A percentile compares a stretch with the other conserved stretches of the same genome.
These are phyloP conservation scores for Muscicapa striata DNA, from an alignment of 2,797 vertebrate species.

Conservation along the genomic window DNA sequence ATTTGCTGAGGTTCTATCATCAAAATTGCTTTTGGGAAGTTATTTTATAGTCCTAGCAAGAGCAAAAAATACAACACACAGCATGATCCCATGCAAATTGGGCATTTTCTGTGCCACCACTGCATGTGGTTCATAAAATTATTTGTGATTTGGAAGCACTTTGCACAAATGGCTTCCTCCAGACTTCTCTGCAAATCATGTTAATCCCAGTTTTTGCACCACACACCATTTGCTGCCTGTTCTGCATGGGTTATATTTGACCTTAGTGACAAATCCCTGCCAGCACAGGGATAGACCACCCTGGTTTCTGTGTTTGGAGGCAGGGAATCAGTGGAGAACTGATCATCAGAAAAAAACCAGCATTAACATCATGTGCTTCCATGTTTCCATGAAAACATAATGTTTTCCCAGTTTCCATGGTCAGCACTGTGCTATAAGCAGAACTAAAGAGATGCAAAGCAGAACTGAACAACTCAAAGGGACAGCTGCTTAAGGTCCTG, in stretches of 20 bases:
- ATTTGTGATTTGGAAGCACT: not conserved
- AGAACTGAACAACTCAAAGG: not conserved
- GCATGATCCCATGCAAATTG: not conserved
- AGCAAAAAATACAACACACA: not conserved
- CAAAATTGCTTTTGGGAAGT: not conserved
- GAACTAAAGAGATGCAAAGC: not conserved
- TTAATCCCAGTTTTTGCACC: not conserved
- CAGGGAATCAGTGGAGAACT: not conserved
- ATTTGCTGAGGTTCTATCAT: not conserved
- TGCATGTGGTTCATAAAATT: not conserved
- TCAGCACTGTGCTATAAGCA: not conserved
- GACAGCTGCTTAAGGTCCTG: not conserved
- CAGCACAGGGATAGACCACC: not conserved
- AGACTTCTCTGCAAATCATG: not conserved
- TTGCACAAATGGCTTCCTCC: not conserved
- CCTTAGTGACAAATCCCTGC: not conserved
- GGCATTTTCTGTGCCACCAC: not conserved
- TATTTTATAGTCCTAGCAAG: not conserved
- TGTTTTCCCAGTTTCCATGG: not conserved
- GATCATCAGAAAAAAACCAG: not conserved
- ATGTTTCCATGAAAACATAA: accelerated
- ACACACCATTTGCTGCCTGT: not conserved
- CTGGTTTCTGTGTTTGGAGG: not conserved
- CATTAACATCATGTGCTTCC: not conserved
- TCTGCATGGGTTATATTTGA: not conserved